Percentiles rank a stretch among this genome's conserved stretches.
Conservation (phyloP, 2,888 invertebrate genomes). For the Digitonthophagus gazella region DNA sequence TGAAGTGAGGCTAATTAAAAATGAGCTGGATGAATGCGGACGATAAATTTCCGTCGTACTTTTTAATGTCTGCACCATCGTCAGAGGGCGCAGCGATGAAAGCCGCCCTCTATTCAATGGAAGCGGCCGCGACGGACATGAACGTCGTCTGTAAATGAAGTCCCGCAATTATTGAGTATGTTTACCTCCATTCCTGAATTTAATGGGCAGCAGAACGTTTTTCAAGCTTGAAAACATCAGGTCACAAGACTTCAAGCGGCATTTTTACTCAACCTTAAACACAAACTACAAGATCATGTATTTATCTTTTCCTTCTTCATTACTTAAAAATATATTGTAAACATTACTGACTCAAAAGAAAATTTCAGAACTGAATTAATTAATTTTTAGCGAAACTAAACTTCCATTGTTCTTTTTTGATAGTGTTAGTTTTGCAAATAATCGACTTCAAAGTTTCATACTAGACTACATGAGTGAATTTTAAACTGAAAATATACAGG, state of each 20-base stretch:
- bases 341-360: no score
- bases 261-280: not conserved
- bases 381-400: no score
- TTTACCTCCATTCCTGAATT: not conserved
- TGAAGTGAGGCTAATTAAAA: slow-evolving; percentile 17
- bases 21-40: slow-evolving; percentile 12
- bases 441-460: no score
- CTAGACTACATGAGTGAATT: no score
- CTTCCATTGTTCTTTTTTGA: no score
- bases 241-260: not conserved
- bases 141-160: not conserved
- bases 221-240: not conserved
- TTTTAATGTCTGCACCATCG: slow-evolving; percentile 14
- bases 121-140: not conserved
- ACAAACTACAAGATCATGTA: no score
- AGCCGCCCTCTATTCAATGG: slow-evolving; percentile 3
- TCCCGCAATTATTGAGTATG: not conserved
- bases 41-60: slow-evolving; percentile 10
- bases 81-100: not conserved
- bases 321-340: no score
- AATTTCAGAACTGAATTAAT: no score
- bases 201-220: not conserved
- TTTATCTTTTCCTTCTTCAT: no score
- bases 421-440: no score
- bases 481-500: no score